phyloP scores from a whole-genome alignment of 1,140 invertebrate genomes.

The Oedothorax gibbosus region DNA sequence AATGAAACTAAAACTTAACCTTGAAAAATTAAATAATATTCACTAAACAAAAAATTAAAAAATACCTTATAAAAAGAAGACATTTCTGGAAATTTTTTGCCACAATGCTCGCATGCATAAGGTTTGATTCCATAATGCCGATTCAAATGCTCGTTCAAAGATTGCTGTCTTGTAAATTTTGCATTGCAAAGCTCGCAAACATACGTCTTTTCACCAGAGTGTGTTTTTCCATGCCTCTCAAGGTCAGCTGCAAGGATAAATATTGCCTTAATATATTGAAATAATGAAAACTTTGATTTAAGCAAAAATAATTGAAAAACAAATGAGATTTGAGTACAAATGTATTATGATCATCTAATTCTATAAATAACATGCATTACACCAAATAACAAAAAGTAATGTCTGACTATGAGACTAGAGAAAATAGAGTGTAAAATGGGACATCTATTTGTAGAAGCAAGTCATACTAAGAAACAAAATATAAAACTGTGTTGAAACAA shows the following conservation, averaged over 20 bases:
- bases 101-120: conserved; percentile 68
- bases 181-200: conserved; percentile 68
- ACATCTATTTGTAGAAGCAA: no score
- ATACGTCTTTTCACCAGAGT: conserved; percentile 70
- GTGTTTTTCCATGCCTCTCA: conserved; percentile 67
- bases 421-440: no score
- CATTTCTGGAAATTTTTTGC: conserved; percentile 67
- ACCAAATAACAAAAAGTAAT: background rate
- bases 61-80: conserved; percentile 66
- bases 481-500: no score
- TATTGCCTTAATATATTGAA: background rate
- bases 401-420: no score
- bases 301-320: background rate
- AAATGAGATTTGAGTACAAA: no score
- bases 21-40: background rate
- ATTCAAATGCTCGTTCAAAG: conserved; percentile 65
- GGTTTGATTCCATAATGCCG: conserved; percentile 67
- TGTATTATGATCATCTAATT: no score
- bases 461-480: no score
- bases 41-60: background rate
- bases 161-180: conserved; percentile 67
- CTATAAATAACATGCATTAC: conserved; percentile 24
- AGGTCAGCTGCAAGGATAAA: conserved; percentile 64
- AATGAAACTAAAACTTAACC: no score
- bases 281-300: background rate